Conservation (phyloP, 1,140 invertebrate genomes). For the Lordiphosa collinella region DNA sequence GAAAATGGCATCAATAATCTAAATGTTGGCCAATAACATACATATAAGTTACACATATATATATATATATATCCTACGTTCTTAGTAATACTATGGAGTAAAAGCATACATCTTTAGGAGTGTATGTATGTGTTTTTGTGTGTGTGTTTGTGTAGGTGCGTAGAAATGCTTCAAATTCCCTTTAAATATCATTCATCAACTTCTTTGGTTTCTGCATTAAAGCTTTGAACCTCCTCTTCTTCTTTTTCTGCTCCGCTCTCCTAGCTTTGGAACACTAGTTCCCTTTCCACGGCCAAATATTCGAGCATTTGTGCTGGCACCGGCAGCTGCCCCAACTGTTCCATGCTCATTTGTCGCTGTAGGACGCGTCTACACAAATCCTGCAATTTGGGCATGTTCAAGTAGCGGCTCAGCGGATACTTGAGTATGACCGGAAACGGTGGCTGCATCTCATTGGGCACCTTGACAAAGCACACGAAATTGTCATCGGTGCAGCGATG, state of each 20-base stretch:
- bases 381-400: constrained; percentile 86
- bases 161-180: constrained; percentile 47
- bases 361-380: constrained; percentile 90
- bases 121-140: constrained; percentile 35
- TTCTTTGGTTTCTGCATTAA: constrained; percentile 67
- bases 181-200: constrained; percentile 39
- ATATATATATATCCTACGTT: constrained; percentile 46
- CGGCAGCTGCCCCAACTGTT: constrained; percentile 86
- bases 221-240: constrained; percentile 49
- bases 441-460: constrained; percentile 84
- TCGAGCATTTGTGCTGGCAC: constrained; percentile 85
- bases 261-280: constrained; percentile 80
- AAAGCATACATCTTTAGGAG: constrained; percentile 43
- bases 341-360: constrained; percentile 85
- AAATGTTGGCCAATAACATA: constrained; percentile 61
- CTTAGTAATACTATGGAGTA: constrained; percentile 56
- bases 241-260: background rate
- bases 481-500: constrained; percentile 85
- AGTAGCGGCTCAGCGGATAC: constrained; percentile 88
- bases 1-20: constrained; percentile 40
- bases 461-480: constrained; percentile 86
- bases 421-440: constrained; percentile 87
- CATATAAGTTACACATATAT: constrained; percentile 40
- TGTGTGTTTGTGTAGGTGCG: constrained; percentile 38
- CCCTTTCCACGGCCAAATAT: constrained; percentile 84